Base-by-base conservation (phyloP, 2,113 vertebrate species). In the Paramisgurnus dabryanus region DNA sequence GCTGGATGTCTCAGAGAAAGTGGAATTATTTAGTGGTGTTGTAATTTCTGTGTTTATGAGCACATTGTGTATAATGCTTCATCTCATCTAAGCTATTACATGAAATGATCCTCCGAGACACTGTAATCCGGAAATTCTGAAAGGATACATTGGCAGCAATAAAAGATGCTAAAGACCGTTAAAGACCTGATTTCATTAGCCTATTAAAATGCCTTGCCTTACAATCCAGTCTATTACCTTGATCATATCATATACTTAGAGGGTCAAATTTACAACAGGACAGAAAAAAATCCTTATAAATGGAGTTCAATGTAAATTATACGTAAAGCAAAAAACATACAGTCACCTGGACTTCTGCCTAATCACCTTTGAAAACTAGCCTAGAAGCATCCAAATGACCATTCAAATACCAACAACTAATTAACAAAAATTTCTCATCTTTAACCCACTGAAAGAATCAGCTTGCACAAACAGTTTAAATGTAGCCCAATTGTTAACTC, bases 141-240 rank as follows among this genome's bases (percentile, higher is more conserved):
- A 64, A 27, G 64, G 34, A 69, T 22, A 57, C 40, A 43, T 10
- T 47, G 22, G 9, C 34, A n/a, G 66, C 40, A 45, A 45, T 60
- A 69, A 49, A 12, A n/a, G 18, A 72, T 27, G 47, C 10, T 41
- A 72, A 41, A 18, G 57, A 50, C 10, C 18, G 4, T 61, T 69
- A 79, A 58, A 18, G 55, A 60, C 22, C 11, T 40, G 17, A 47
- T 63, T 64, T 34, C 70, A 73, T 60, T 73, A 73, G 39, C 39
- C 55, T 53, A 58, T 60, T 41, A 60, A 73, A 73, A 60, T 41
- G 4, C 49, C 53, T 34, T 70, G 22, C 22, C 22, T 22, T n/a
- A 60, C 53, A 60, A 72, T 34, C 15, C 40, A 73, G 60, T 41
- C 50, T 43, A 43, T 73, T 22, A 43, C 8, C 68, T 3, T 2